Evolutionary conservation across 2,797 vertebrate genomes (phyloP).

Genomic region (Bradypus variegatus): DNA sequence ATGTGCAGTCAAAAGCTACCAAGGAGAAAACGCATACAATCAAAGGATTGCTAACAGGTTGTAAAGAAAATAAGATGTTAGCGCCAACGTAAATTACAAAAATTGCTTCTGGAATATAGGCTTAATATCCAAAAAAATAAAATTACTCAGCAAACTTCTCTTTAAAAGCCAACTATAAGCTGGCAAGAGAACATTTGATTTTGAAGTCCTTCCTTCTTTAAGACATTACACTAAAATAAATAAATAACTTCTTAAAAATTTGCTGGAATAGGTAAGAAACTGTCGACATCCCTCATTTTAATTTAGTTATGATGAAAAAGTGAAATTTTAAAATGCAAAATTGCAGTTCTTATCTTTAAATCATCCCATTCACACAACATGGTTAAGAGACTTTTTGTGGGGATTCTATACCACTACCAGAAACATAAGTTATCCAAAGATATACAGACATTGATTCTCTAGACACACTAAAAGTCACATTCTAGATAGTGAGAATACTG

Average conservation of each 20-base stretch:
- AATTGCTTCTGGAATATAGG: constrained; percentile 14
- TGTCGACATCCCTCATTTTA: constrained; percentile 2
- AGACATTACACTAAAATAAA: background rate
- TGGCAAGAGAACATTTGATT: constrained; percentile 2
- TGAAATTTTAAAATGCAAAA: constrained; percentile 15
- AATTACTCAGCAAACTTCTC: constrained; percentile 16
- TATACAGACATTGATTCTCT: background rate
- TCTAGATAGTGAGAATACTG: background rate
- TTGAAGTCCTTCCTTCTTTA: constrained; percentile 6
- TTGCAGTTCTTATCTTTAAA: background rate
- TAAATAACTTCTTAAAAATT: background rate
- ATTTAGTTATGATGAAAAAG: constrained; percentile 2
- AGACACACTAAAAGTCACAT: constrained; percentile 15
- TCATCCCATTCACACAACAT: background rate
- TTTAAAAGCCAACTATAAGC: background rate
- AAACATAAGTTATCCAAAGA: constrained; percentile 27
- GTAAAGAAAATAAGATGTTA: constrained; percentile 11
- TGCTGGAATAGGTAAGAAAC: background rate
- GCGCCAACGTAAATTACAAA: background rate
- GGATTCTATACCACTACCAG: background rate
- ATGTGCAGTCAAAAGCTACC: background rate
- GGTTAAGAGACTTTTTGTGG: background rate
- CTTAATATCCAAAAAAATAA: background rate
- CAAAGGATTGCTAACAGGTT: background rate
- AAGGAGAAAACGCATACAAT: background rate